Evolutionary conservation across 1,140 invertebrate species (phyloP).

Genomic region (Bombus sibiricus): DNA sequence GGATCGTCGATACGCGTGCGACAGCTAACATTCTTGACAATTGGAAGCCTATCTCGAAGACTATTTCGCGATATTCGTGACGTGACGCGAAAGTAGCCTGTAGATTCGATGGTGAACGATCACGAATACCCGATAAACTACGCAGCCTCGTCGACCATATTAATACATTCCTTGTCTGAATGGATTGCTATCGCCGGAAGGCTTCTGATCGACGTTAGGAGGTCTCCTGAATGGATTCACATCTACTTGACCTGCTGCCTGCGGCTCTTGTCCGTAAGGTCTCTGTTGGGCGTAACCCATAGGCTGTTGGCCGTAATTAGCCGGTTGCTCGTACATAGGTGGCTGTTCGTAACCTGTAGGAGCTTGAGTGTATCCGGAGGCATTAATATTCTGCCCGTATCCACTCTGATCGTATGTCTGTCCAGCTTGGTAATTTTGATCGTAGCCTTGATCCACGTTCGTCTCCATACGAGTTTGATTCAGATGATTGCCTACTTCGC

Average conservation of each 20-base stretch:
- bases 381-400: conserved; percentile 70
- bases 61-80: conserved; percentile 56
- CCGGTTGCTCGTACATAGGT: conserved; percentile 73
- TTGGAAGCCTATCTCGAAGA: conserved; percentile 81
- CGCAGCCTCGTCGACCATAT: background rate
- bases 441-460: conserved; percentile 84
- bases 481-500: conserved; percentile 91
- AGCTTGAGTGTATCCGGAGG: conserved; percentile 36
- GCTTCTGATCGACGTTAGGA: conserved; percentile 68
- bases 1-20: conserved; percentile 29
- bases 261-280: conserved; percentile 66
- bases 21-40: conserved; percentile 58
- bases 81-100: conserved; percentile 3
- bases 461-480: conserved; percentile 86
- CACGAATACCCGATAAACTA: conserved; percentile 28
- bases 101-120: conserved; percentile 1
- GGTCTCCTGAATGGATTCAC: conserved; percentile 85
- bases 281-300: conserved; percentile 69
- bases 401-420: conserved; percentile 72
- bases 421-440: conserved; percentile 75
- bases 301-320: conserved; percentile 71
- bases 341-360: conserved; percentile 81
- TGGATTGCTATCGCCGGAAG: conserved; percentile 83
- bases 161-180: conserved; percentile 83
- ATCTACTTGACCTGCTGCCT: conserved; percentile 65